Evolutionary conservation across 2,113 vertebrate genomes (phyloP), one percentile per base, ranked within the genome.

Genomic region (Oenanthe melanoleuca): DNA sequence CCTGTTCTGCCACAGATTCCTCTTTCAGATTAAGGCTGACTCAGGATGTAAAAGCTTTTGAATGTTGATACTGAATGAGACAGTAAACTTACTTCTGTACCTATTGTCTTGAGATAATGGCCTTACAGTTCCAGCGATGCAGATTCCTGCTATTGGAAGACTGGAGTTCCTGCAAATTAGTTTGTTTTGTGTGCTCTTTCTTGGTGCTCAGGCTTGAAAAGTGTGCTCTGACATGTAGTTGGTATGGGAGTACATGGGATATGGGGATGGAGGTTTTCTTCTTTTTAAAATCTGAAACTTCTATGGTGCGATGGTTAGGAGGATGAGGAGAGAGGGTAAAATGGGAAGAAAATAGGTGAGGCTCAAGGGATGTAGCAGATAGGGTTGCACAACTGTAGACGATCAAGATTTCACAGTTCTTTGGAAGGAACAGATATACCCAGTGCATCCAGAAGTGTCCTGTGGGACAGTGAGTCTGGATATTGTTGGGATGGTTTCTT

Each of bases 51-150:
- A 70, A 77, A 66, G 25, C 16, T 52, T 92, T 73, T 14, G 20
- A 6, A 26, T 38, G 22, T 47, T 78, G 59, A 20, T 83, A 34
- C 47, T 52, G 44, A 42, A 11, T 9, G 8, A 71, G 57, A 6
- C 33, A 71, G 57, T 69, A 5, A 78, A 55, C 11, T 72, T 89
- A 16, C 5, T 86, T 91, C 23, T 66, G 11, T 64, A 34, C 12
- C 18, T 37, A 2, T 34, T 69, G 24, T 59, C 66, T 26, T 2
- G 5, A 69, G 63, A 9, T 75, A 45, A 37, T 57, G 64, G 15
- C 56, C 16, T 64, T 33, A 34, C 15, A 37, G 34, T 55, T 89
- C 22, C 33, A 71, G 29, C 0, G 0, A 3, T 61, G 14, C 0
- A 11, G 14, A 24, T 52, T 84, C 4, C 23, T 71, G 52, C 19